These are phyloP conservation scores for Vidua chalybeata DNA, from an alignment of 2,113 vertebrate genomes.

Conservation along the genomic window DNA sequence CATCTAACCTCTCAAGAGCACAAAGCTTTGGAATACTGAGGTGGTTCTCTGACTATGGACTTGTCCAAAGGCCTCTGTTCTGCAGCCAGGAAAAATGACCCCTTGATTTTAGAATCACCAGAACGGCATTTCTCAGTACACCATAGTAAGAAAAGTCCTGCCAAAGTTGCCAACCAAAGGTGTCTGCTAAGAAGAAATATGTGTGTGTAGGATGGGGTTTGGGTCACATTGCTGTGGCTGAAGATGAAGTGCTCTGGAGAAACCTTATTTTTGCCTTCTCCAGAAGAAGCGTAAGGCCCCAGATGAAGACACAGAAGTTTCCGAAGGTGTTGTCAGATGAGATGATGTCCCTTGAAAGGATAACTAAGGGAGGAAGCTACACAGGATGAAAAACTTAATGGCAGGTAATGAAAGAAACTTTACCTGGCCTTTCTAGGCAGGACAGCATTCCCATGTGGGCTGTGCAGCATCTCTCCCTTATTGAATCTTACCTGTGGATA, in stretches of 20 bases:
- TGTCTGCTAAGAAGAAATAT: neutral
- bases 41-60: fast-evolving
- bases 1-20: neutral
- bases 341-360: neutral
- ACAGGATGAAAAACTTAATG: neutral
- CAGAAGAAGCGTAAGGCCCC: fast-evolving
- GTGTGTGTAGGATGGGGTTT: no score
- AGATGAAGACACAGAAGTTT: neutral
- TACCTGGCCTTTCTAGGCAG: neutral
- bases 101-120: neutral
- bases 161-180: neutral
- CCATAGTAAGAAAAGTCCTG: neutral
- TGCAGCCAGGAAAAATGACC: neutral
- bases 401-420: neutral
- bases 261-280: neutral
- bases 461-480: neutral
- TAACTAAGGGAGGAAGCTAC: neutral
- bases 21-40: neutral
- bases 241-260: neutral
- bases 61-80: neutral
- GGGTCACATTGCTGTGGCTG: neutral
- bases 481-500: neutral
- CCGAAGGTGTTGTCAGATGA: neutral
- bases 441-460: neutral
- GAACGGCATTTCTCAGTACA: neutral